These are phyloP conservation scores for Sakesphorus luctuosus DNA, from an alignment of 2,113 vertebrate genomes.

Conservation along the genomic window DNA sequence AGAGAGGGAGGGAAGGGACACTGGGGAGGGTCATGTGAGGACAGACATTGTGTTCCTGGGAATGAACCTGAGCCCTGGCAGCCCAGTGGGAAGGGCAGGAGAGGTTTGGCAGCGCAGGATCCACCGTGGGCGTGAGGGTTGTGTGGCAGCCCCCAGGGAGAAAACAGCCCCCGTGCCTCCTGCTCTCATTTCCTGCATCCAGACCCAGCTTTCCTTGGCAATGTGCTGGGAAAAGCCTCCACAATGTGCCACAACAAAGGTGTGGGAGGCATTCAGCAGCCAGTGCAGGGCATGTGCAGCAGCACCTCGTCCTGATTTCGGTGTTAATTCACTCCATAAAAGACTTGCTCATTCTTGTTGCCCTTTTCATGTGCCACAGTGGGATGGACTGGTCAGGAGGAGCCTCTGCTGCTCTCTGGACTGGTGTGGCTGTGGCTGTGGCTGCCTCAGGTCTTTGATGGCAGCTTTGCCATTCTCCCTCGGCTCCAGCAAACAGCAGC, in stretches of 20 bases:
- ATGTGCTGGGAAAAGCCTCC: not conserved
- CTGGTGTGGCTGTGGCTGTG: not conserved
- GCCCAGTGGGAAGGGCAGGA: not conserved
- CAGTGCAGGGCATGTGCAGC: not conserved
- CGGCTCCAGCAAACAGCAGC: not conserved
- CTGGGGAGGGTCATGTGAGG: not conserved
- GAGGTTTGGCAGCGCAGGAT: not conserved
- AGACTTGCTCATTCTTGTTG: not conserved
- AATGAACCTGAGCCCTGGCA: not conserved
- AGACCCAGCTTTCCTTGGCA: not conserved
- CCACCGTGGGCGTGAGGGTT: not conserved
- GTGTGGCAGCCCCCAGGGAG: not conserved
- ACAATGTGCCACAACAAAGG: rapidly evolving
- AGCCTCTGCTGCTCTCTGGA: not conserved
- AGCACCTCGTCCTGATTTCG: not conserved
- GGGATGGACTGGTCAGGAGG: not conserved
- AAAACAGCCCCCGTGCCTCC: not conserved
- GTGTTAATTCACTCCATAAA: not conserved
- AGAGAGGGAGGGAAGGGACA: conserved; percentile 17
- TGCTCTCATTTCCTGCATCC: not conserved
- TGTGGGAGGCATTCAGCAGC: not conserved
- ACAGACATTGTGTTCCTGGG: conserved; percentile 18
- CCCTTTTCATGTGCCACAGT: not conserved
- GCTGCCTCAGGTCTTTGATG: not conserved
- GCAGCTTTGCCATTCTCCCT: conserved; percentile 9